Base-by-base conservation (phyloP, 2,113 vertebrate genomes). In the Brachypteracias leptosomus region DNA sequence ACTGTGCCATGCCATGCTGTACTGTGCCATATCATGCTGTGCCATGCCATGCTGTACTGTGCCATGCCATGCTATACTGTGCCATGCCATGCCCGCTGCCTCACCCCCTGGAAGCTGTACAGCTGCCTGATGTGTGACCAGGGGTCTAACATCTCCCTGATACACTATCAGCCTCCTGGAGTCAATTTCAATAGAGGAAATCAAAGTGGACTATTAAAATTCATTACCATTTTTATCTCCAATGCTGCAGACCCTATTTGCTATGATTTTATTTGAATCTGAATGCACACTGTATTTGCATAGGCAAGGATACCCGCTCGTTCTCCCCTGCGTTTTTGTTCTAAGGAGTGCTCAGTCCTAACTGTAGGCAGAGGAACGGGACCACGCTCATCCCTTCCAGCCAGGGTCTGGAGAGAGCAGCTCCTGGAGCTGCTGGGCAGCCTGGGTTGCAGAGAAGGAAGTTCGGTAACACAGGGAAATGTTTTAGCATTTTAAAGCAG, bases 141-240 rank as follows among this genome's bases (percentile, higher is more conserved):
- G 84, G 70, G 66, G 65, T 62, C 85, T 40, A 15, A 71, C 57
- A 57, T 15, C 73, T 93, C 63, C 14, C 62, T 2, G 3, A 9
- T 35, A 29, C 40, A 26, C 2, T 21, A 46, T 28, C 54, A 28
- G 59, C 67, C 67, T 89, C 77, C 68, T 1, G 0, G 79, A 72
- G 96, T 59, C 10, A 13, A 51, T 75, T 89, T 85, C 88, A 89
- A 57, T 14, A 35, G 88, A 7, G 16, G 78, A 95, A 95, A 70
- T 93, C 75, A 88, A 93, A 94, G 76, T 6, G 71, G 95, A 79
- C 96, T 79, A 90, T 93, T 93, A 96, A 94, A 97, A 54, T 93
- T 96, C 89, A 92, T 97, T 95, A 91, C 88, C 91, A 94, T 95
- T 90, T 95, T 95, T 97, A 91, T 96, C 95, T 97, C 91, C 80